Evolutionary conservation across 2,888 invertebrate species (phyloP).

Genomic region (Hemaris fuciformis): DNA sequence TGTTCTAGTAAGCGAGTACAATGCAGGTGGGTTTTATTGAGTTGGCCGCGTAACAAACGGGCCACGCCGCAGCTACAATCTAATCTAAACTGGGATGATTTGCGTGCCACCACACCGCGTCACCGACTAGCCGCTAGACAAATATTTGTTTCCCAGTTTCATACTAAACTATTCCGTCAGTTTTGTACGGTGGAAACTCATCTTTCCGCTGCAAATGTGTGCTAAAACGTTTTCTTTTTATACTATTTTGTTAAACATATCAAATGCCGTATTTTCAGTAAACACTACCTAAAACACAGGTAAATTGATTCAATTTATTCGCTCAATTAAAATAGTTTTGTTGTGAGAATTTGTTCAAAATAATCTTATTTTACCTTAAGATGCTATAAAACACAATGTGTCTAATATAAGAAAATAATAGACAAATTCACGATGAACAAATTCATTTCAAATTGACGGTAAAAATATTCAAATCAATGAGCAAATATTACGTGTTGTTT

Average conservation of each 20-base stretch:
- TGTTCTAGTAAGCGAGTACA: not conserved
- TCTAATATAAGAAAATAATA: not conserved
- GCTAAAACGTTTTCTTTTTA: not conserved
- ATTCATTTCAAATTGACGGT: not conserved
- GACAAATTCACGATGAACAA: not conserved
- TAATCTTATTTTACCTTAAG: not conserved
- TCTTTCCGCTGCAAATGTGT: not conserved
- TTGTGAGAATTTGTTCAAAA: too few species aligned
- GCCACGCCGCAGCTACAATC: conserved; percentile 5
- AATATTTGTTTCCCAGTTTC: conserved; percentile 29
- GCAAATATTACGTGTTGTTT: not conserved
- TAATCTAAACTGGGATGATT: conserved; percentile 29
- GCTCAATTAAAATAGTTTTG: not conserved
- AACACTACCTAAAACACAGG: too few species aligned
- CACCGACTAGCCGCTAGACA: conserved; percentile 22
- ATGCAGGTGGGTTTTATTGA: not conserved
- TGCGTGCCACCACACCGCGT: conserved; percentile 25
- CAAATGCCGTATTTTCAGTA: not conserved
- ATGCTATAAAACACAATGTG: not conserved
- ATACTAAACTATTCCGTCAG: conserved; percentile 16
- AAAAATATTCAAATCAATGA: not conserved
- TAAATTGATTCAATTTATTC: not conserved
- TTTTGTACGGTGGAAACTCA: not conserved
- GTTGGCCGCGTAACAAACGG: not conserved
- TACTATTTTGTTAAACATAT: not conserved